Conservation (phyloP, 2,888 invertebrate species). For the Acronicta psi region DNA sequence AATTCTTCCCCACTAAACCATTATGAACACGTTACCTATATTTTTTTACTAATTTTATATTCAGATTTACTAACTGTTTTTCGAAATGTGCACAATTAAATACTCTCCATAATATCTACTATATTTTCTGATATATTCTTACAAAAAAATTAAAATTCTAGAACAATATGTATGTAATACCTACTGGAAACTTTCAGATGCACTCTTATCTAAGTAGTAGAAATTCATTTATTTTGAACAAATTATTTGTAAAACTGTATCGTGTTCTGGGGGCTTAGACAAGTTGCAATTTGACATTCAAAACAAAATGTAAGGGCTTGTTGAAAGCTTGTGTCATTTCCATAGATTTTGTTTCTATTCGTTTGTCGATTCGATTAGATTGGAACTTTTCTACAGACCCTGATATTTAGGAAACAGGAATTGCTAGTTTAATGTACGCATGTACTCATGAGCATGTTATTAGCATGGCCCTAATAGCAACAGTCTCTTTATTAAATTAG, state of each 20-base stretch:
- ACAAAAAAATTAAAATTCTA: constrained; percentile 12
- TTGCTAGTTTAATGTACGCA: background rate
- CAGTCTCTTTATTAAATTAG: too few relatives aligned
- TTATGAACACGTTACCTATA: constrained; percentile 22
- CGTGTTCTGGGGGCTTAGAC: too few relatives aligned
- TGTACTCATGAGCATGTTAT: too few relatives aligned
- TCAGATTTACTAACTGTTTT: constrained; percentile 22
- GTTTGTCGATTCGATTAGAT: too few relatives aligned
- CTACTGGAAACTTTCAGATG: constrained; percentile 26
- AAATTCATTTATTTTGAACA: constrained; percentile 22
- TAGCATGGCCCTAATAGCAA: too few relatives aligned
- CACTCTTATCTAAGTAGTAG: background rate
- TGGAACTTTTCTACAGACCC: too few relatives aligned
- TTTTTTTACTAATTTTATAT: constrained; percentile 39
- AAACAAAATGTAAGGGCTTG: too few relatives aligned
- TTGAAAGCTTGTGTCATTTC: too few relatives aligned
- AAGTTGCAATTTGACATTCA: too few relatives aligned
- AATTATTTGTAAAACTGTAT: constrained; percentile 6
- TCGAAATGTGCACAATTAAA: constrained; percentile 45
- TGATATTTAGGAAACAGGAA: constrained; percentile 9
- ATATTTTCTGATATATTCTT: constrained; percentile 47
- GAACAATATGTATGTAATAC: too few relatives aligned
- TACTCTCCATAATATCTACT: constrained; percentile 32
- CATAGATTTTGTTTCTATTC: too few relatives aligned
- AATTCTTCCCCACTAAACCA: constrained; percentile 1